Conservation (phyloP, 2,113 vertebrate species). For the Laterallus jamaicensis region DNA sequence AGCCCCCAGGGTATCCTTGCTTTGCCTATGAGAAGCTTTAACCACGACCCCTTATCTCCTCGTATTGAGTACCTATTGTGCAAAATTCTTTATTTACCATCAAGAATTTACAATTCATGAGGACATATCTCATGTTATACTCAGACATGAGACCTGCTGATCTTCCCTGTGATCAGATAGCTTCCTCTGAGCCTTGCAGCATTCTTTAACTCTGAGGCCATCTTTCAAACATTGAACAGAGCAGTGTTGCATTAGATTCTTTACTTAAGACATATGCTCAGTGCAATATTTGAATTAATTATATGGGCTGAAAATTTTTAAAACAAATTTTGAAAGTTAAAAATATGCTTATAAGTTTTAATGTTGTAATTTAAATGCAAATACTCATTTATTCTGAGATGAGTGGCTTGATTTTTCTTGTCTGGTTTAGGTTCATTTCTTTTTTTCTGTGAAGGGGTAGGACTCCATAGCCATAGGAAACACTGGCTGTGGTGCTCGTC, state of each 20-base stretch:
- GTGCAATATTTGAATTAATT: background rate
- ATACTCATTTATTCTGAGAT: background rate
- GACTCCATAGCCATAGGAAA: background rate
- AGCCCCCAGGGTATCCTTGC: background rate
- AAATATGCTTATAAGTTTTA: background rate
- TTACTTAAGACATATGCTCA: background rate
- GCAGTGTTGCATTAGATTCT: background rate
- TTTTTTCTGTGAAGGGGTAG: background rate
- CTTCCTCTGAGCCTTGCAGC: background rate
- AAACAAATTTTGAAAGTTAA: background rate
- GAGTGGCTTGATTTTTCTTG: background rate
- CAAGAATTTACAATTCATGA: background rate
- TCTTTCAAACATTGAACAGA: background rate
- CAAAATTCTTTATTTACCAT: background rate
- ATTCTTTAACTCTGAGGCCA: background rate
- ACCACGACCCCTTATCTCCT: background rate
- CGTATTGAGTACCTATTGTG: background rate
- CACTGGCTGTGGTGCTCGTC: fast-evolving
- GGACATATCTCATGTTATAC: background rate
- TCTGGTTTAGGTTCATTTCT: background rate
- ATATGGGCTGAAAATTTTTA: background rate
- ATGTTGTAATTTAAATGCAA: background rate
- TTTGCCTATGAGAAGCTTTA: background rate
- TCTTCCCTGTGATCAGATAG: background rate
- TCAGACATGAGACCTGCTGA: background rate